Evolutionary conservation across 2,797 vertebrate species (phyloP), one percentile per base, ranked within the genome.

Genomic region (Neomorphus geoffroyi): DNA sequence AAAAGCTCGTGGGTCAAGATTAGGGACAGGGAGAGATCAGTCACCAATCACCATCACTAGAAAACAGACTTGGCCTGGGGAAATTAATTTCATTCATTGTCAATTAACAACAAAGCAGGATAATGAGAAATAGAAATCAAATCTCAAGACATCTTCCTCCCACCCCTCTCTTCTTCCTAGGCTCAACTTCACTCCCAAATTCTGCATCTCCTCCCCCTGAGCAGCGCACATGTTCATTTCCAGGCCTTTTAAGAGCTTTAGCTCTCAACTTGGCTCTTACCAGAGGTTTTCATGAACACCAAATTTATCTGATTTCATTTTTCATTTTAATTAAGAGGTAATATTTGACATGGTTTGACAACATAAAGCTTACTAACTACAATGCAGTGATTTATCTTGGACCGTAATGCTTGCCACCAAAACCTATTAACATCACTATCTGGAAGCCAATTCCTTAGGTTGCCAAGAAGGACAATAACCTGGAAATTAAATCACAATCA

Each of bases 401-500:
- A 75, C 65, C 46, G 22, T 78, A 89, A 86, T 4, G 41, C 66
- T 80, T 81, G 67, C 72, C 84, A 92, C 69, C 82, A 90, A 89
- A 91, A 64, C 37, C 33, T 35, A 78, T 79, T 90, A 87, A 80
- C n/a, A 64, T 85, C 37, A 26, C 45, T 75, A 46, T 81, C 75
- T 81, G 79, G 18, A 88, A 94, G 45, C 21, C 57, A 91, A 32
- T 58, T 93, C 80, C 60, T 82, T 67, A 92, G 43, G 73, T 71
- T 71, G 33, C 85, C 92, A 75, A 89, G 73, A 80, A 70, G 65
- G 78, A 83, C 73, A 97, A 94, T 92, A 92, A 80, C 50, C 51
- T 84, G 22, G 28, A 88, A 94, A 96, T 96, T 95, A 95, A 95
- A 83, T 86, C 45, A 93, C 35, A 90, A 90, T 81, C 78, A 94